Percentiles rank a stretch among this genome's conserved stretches.
Conservation (phyloP, 2,888 invertebrate species). For the Fissipunctia ypsillon region DNA sequence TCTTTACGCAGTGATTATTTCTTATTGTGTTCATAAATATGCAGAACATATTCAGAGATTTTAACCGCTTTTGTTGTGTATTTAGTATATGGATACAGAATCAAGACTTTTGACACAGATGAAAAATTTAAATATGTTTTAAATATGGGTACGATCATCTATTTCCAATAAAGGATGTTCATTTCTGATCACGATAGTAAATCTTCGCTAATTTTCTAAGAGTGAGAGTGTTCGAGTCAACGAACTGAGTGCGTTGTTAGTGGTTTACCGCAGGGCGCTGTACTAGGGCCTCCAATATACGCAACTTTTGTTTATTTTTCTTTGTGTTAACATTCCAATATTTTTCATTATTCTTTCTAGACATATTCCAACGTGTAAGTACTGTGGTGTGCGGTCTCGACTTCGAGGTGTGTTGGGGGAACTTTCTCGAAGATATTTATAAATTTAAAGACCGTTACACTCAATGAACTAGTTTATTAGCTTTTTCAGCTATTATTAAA, state of each 20-base stretch:
- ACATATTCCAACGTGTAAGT: not conserved
- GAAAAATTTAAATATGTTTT: not conserved
- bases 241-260: conserved; percentile 76
- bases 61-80: conserved; percentile 9
- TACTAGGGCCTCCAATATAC: conserved; percentile 67
- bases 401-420: no score
- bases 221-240: conserved; percentile 78
- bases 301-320: conserved; percentile 71
- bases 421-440: no score
- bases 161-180: not conserved
- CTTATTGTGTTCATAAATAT: conserved; percentile 33
- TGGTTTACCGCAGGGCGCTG: conserved; percentile 79
- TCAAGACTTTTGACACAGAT: conserved; percentile 20
- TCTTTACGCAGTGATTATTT: conserved; percentile 46
- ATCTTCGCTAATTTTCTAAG: conserved; percentile 63
- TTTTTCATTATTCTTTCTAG: conserved; percentile 51
- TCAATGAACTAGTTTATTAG: no score
- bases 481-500: no score
- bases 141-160: not conserved
- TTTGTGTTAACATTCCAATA: conserved; percentile 69
- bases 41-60: conserved; percentile 22
- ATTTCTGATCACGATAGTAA: conserved; percentile 26
- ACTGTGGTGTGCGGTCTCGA: no score
- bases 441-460: no score
- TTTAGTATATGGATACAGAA: conserved; percentile 23